Base-by-base conservation (phyloP, 2,888 invertebrate genomes). In the Ichneumoninae sp. region DNA sequence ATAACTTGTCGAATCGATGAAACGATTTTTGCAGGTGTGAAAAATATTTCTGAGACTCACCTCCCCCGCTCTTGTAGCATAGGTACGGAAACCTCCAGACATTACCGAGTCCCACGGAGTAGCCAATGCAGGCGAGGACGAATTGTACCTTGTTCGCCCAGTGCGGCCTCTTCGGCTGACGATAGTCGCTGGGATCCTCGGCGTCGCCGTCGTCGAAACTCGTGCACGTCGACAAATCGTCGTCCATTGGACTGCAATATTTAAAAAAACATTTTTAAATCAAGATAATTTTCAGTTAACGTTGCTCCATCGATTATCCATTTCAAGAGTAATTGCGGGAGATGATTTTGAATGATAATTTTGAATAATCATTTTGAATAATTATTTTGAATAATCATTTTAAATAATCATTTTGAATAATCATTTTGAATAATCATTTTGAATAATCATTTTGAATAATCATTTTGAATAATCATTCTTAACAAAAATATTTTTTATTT, bases 1-100 rank as follows among this genome's bases (percentile, higher is more conserved):
- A 22, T 22, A 22, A 26, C 1, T 26, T 1, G 26, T 26, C 26
- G 26, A 26, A 26, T 26, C 26, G 26, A 26, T 26, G 2, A 26
- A 26, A 26, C 26, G 1, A 26, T 26, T 26, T 1, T 26, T 26
- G 26, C 26, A 1, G 26, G 26, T 26, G 26, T 2, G 26, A 26
- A 26, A 26, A 26, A 26, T 26, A 26, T 30, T 30, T 30, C 0
- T 30, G 5, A 22, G 81, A 89, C 94, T 95, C 93, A 97, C 98
- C 98, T 95, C 98, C 98, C 88, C 98, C 98, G 93, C 97, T 97
- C 95, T 97, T 97, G 94, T 98, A 98, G 94, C 98, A 98, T 90
- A 98, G 95, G 94, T 98, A 98, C 50, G 98, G 98, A 94, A 98
- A 98, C 90, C 98, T 95, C 98, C 98, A 98, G 87, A 98, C 97